Base-by-base conservation (phyloP, 1,140 invertebrate species). In the Micrasema minimum region DNA sequence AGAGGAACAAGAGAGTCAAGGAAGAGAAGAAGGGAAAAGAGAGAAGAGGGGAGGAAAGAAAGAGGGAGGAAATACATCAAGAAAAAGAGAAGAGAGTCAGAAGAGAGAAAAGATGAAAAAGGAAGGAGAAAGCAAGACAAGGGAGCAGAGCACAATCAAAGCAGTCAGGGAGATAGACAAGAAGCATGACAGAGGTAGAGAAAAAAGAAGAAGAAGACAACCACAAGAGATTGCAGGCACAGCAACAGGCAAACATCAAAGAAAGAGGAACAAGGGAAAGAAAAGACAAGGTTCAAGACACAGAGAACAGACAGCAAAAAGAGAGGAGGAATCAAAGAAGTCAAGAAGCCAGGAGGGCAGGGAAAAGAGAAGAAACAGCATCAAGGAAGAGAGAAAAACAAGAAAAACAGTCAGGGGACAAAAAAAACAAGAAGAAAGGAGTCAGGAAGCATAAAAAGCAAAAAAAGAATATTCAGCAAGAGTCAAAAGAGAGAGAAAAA, bases 261-360 rank as follows among this genome's bases (percentile, higher is more conserved):
- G n/a, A n/a, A n/a, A n/a, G n/a, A n/a, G n/a, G n/a, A n/a, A n/a
- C n/a, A n/a, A n/a, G n/a, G n/a, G n/a, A n/a, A n/a, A n/a, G n/a
- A n/a, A n/a, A n/a, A n/a, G n/a, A n/a, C n/a, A n/a, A n/a, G n/a
- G n/a, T n/a, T n/a, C n/a, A n/a, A n/a, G n/a, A n/a, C n/a, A n/a
- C n/a, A n/a, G n/a, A n/a, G n/a, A n/a, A n/a, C 9, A 67, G n/a
- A 11, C n/a, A 37, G 35, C 46, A 50, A 68, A 14, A 26, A 50
- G 10, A 16, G 12, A 18, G 1, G 2, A 50, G 18, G 10, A 50
- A 2, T 10, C 22, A 1, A 12, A 26, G 1, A 1, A 55, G 26
- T 23, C 7, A 22, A 2, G 26, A 55, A 26, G 11, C 1, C 22
- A 2, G 26, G 11, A n/a, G 20, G 11, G 11, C 5, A 38, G 10